Percentiles rank a stretch among this genome's conserved stretches.
Evolutionary conservation across 2,888 invertebrate genomes (phyloP).

Genomic region (Amphipyra berbera): DNA sequence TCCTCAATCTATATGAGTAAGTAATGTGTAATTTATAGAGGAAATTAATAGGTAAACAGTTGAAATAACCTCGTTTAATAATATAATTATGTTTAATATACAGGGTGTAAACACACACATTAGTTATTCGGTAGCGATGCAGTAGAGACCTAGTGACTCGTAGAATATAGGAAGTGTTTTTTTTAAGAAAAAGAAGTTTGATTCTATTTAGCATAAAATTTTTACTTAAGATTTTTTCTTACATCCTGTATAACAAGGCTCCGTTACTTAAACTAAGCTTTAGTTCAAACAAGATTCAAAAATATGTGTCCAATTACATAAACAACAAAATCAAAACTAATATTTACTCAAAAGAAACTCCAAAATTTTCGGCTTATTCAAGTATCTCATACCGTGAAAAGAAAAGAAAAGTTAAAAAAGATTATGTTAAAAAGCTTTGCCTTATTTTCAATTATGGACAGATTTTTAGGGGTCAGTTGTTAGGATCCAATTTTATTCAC

Average conservation of each 20-base stretch:
- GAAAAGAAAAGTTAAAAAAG: constrained; percentile 16
- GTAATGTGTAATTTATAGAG: constrained; percentile 14
- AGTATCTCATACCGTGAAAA: constrained; percentile 9
- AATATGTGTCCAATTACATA: not conserved
- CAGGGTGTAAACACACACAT: no score
- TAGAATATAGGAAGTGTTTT: no score
- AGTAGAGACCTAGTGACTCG: no score
- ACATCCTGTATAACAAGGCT: no score
- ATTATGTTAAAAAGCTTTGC: constrained; percentile 22
- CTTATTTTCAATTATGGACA: constrained; percentile 42
- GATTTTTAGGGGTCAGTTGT: constrained; percentile 18
- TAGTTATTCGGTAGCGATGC: no score
- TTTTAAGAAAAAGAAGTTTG: no score
- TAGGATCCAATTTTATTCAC: constrained; percentile 35
- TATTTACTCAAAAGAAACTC: not conserved
- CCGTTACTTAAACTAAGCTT: not conserved
- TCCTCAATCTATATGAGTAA: constrained; percentile 29
- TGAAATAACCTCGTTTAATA: constrained; percentile 22
- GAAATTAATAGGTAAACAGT: constrained; percentile 41
- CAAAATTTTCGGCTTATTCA: constrained; percentile 10
- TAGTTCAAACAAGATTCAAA: not conserved
- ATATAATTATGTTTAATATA: not conserved
- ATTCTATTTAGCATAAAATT: no score
- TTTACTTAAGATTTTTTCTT: no score
- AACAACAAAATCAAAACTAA: constrained; percentile 1